phyloP scores from a whole-genome alignment of 2,797 vertebrate genomes.

The Rhyacichthys aspro region DNA sequence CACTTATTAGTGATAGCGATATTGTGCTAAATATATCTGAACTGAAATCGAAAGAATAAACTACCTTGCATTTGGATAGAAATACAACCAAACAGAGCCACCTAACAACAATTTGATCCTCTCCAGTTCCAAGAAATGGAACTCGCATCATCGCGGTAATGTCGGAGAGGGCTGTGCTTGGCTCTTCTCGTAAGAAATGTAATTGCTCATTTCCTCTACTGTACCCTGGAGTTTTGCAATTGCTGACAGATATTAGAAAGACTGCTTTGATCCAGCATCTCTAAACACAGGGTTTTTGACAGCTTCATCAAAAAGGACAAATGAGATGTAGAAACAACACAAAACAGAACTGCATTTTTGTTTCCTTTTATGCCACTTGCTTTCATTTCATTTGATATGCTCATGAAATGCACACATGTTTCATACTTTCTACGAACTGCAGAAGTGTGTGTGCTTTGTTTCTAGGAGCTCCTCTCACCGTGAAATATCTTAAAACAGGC shows the following conservation, averaged over 20 bases:
- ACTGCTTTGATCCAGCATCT: constrained; percentile 61
- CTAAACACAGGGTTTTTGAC: constrained; percentile 55
- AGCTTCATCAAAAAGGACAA: constrained; percentile 55
- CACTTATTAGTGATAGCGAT: too few relatives aligned
- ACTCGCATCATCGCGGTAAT: not conserved
- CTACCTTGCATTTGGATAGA: too few relatives aligned
- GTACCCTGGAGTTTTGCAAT: constrained; percentile 33
- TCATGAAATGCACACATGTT: constrained; percentile 23
- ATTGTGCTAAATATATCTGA: too few relatives aligned
- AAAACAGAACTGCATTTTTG: constrained; percentile 44
- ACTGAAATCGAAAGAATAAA: too few relatives aligned
- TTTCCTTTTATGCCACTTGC: constrained; percentile 18
- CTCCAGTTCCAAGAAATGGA: not conserved
- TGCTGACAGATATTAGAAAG: constrained; percentile 51
- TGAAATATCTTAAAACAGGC: constrained; percentile 67
- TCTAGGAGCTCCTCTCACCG: constrained; percentile 40
- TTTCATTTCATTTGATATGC: constrained; percentile 38
- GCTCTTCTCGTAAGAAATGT: constrained; percentile 40
- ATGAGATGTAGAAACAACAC: constrained; percentile 31
- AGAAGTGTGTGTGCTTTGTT: constrained; percentile 20
- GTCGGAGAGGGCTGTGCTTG: not conserved
- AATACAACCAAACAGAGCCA: too few relatives aligned
- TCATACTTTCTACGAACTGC: constrained; percentile 45
- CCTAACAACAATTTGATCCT: too few relatives aligned
- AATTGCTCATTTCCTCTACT: constrained; percentile 54